Evolutionary conservation across 92 coral and sea anemone species (phyloP).

Genomic region (Paragorgia papillata): DNA sequence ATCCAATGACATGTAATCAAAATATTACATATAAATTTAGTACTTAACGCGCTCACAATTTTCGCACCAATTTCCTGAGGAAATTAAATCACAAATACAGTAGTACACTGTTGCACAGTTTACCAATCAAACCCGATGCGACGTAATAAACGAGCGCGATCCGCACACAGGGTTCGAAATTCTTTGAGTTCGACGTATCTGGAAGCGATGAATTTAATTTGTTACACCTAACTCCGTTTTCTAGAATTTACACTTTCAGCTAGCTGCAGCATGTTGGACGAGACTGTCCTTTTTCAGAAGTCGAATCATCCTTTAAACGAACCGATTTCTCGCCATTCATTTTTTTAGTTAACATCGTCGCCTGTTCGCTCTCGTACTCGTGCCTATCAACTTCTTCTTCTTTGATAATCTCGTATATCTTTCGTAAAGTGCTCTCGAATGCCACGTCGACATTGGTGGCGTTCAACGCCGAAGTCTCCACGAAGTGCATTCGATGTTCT

Average conservation of each 20-base stretch:
- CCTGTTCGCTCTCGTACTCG: conserved; percentile 32
- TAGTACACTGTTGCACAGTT: no score
- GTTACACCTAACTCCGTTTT: no score
- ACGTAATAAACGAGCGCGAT: no score
- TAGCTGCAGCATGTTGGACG: background rate
- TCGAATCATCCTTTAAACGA: conserved; percentile 27
- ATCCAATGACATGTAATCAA: no score
- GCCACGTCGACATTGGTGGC: conserved; percentile 88
- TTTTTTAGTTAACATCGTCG: conserved; percentile 16
- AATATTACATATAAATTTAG: no score
- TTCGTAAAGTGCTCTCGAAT: conserved; percentile 76
- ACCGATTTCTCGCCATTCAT: conserved; percentile 35
- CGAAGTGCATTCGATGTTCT: conserved; percentile 80
- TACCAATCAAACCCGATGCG: no score
- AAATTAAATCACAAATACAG: no score
- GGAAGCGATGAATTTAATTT: no score
- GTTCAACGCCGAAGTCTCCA: conserved; percentile 94
- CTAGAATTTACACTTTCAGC: background rate
- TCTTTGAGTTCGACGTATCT: no score
- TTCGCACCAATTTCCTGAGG: no score
- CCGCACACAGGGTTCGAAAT: no score
- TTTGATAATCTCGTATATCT: conserved; percentile 77
- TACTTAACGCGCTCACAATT: no score
- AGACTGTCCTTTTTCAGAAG: conserved; percentile 16
- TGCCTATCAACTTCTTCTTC: conserved; percentile 63